Evolutionary conservation across 2,888 invertebrate species (phyloP).

Genomic region (Mythimna albipuncta): DNA sequence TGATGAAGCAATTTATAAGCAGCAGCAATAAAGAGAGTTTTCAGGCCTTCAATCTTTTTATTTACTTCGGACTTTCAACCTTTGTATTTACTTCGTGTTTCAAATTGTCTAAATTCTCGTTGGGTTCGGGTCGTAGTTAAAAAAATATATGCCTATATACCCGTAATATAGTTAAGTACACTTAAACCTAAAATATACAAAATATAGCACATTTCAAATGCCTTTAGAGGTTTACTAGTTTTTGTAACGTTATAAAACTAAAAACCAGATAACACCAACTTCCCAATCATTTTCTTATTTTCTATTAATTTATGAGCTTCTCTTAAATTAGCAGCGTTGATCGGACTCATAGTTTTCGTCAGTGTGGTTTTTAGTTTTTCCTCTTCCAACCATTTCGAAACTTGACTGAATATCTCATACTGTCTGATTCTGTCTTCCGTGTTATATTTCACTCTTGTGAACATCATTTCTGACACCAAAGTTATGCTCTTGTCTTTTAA

Average conservation of each 20-base stretch:
- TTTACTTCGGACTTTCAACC: not conserved
- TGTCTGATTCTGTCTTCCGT: constrained; percentile 81
- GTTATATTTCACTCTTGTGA: constrained; percentile 81
- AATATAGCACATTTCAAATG: not conserved
- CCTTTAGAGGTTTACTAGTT: not conserved
- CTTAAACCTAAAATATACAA: not conserved
- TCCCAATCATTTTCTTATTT: constrained; percentile 79
- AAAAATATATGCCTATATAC: not conserved
- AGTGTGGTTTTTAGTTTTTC: constrained; percentile 80
- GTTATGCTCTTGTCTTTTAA: constrained; percentile 85
- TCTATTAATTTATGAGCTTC: constrained; percentile 83
- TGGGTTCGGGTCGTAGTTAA: not conserved
- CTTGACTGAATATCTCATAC: constrained; percentile 76
- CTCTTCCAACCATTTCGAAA: constrained; percentile 79
- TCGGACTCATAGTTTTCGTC: constrained; percentile 79
- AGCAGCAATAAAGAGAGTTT: not conserved
- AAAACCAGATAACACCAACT: constrained; percentile 81
- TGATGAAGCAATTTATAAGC: not conserved
- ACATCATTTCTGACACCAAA: constrained; percentile 82
- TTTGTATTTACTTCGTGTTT: not conserved
- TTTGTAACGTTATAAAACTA: constrained; percentile 46
- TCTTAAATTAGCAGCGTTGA: constrained; percentile 82
- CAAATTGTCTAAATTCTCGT: not conserved
- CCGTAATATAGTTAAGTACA: not conserved
- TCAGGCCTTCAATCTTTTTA: not conserved